These are phyloP conservation scores for Rapana venosa DNA, from an alignment of 2,888 invertebrate genomes.

Conservation along the genomic window DNA sequence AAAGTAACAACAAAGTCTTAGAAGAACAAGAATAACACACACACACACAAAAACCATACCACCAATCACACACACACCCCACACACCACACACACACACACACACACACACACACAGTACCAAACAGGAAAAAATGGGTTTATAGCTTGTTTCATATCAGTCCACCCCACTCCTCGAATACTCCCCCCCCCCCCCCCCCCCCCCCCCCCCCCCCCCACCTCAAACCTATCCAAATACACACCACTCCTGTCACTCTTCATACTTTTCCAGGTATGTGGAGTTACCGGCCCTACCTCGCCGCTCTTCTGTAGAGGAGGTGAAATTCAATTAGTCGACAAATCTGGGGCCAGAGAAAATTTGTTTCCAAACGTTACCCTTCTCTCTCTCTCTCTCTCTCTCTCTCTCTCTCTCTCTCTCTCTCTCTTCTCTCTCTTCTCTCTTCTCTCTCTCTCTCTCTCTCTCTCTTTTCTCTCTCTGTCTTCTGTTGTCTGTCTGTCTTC, in stretches of 20 bases:
- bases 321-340: background rate
- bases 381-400: conserved; percentile 8
- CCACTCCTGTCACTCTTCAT: background rate
- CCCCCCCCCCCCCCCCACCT: no score
- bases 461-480: background rate
- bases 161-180: no score
- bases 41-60: no score
- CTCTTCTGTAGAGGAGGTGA: background rate
- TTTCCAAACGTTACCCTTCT: background rate
- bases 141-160: no score
- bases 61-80: no score
- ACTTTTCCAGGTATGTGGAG: background rate
- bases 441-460: background rate
- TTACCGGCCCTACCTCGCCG: background rate
- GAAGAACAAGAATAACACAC: no score
- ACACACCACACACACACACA: no score
- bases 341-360: background rate
- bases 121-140: no score
- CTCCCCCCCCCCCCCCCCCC: background rate
- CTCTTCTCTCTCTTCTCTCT: background rate
- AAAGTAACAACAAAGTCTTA: no score
- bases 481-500: background rate
- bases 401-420: background rate
- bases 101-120: no score
- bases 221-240: no score